Evolutionary conservation across 2,113 vertebrate genomes (phyloP), one percentile per base, ranked within the genome.

Genomic region (Crotalus tigris): DNA sequence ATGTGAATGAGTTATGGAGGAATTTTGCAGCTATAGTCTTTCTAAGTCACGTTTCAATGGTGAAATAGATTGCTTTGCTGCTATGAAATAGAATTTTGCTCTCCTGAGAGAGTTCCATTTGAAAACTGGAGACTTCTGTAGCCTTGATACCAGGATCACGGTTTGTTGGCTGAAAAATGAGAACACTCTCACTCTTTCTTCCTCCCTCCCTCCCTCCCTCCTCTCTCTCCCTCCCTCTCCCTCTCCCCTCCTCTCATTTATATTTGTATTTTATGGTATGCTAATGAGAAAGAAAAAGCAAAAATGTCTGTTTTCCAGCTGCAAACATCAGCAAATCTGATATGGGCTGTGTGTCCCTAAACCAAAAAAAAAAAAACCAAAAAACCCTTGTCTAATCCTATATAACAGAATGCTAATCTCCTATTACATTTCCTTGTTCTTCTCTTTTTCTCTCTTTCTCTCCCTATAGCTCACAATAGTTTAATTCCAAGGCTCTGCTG

Each of bases 401-500:
- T 15, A 81, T 54, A 81, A n/a, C 64, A 86, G 81, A 49, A 49
- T 87, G 57, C 57, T 92, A 61, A 51, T 87, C 57, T 59, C 75
- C 44, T 53, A 33, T 23, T 61, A 61, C 57, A 92, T 64, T 55
- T 92, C 90, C 91, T 93, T 57, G 1, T 69, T 24, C 85, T 46
- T 88, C 55, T 88, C 90, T 61, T 87, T 54, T 85, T 55, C 29
- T 51, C 57, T n/a, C 81, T 49, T 89, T 39, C 64, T 59, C 69
- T 93, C 57, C 54, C 59, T 69, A 49, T 10, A 59, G n/a, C 23
- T 94, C 90, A 21, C 89, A 87, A 57, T 0, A 33, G 55, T 49
- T 93, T 58, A 91, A 21, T 85, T 15, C 55, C 5, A 90, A 91
- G 26, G 24, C 90, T 46, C 44, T 24, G 39, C 5, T 53, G 10